Evolutionary conservation across 2,113 vertebrate genomes (phyloP), one percentile per base, ranked within the genome.

Genomic region (Dromaius novaehollandiae): DNA sequence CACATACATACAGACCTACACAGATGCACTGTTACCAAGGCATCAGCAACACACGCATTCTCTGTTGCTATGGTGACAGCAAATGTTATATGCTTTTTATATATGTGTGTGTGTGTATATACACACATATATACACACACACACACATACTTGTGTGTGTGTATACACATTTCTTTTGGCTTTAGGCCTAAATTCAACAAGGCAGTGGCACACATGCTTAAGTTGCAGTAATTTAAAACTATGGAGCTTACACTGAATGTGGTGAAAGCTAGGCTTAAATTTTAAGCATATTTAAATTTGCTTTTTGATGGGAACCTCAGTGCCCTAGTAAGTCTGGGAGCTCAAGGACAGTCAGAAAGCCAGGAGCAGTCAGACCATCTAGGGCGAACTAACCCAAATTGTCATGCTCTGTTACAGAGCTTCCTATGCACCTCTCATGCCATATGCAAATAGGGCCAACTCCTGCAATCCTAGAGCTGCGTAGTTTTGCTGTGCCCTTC

Each of bases 191-290:
- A 73, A 82, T 71, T 75, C 81, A 78, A 15, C 40, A 65, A 34
- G 58, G 6, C 55, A 20, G 0, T 25, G 48, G 34, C 30, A 70
- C 0, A 1, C 7, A 8, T 8, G 24, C 64, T 81, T 38, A 53
- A 61, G 61, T 24, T 82, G 68, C 18, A 69, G 48, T 46, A 50
- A 63, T 25, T 86, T 56, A 53, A 77, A 28, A 76, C 19, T 9
- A 2, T 0, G 8, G 65, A 46, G 53, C n/a, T 30, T 44, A 40
- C 34, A 25, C 24, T 63, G 24, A 46, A 58, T 1, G 21, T 17
- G 24, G 21, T 75, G 73, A 64, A 79, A 92, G 38, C 42, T 69
- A 66, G 88, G n/a, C 50, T 34, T 60, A 34, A 32, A 60, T 60
- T 34, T 60, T 34, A 32, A 34, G 30, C 2, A 0, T 46, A 48